Percentiles rank a stretch among this genome's conserved stretches.
These are phyloP conservation scores for Halcyon smyrnensis DNA, from an alignment of 2,797 vertebrate species.

Conservation along the genomic window DNA sequence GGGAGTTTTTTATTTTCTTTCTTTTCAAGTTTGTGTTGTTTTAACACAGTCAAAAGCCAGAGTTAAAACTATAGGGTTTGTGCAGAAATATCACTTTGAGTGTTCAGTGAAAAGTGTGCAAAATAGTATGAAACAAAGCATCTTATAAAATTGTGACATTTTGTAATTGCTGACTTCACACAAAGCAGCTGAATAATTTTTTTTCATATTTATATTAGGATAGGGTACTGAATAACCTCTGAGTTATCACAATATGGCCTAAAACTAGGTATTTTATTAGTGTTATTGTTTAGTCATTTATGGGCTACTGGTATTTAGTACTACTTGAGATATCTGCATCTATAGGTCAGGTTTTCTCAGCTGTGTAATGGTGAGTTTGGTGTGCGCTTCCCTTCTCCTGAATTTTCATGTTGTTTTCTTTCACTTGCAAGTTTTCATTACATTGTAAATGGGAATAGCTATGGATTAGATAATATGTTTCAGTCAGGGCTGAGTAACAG, in stretches of 20 bases:
- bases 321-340: not conserved
- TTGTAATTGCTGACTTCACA: not conserved
- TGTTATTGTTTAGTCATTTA: not conserved
- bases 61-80: fast-evolving
- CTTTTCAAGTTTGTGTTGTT: not conserved
- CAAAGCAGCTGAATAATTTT: not conserved
- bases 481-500: not conserved
- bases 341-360: not conserved
- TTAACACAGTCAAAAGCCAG: not conserved
- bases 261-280: not conserved
- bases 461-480: not conserved
- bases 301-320: not conserved
- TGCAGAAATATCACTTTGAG: not conserved
- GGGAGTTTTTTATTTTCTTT: not conserved
- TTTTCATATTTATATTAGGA: not conserved
- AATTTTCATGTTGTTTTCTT: not conserved
- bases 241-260: not conserved
- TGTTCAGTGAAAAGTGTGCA: not conserved
- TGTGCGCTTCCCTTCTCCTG: not conserved
- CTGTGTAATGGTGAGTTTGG: not conserved
- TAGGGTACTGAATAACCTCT: not conserved
- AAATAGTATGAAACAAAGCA: not conserved
- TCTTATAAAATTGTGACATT: fast-evolving
- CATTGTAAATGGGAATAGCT: not conserved
- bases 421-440: not conserved